Percentiles rank a stretch among this genome's conserved stretches.
Evolutionary conservation across 1,140 invertebrate genomes (phyloP).

Genomic region (Trichonephila clavata): DNA sequence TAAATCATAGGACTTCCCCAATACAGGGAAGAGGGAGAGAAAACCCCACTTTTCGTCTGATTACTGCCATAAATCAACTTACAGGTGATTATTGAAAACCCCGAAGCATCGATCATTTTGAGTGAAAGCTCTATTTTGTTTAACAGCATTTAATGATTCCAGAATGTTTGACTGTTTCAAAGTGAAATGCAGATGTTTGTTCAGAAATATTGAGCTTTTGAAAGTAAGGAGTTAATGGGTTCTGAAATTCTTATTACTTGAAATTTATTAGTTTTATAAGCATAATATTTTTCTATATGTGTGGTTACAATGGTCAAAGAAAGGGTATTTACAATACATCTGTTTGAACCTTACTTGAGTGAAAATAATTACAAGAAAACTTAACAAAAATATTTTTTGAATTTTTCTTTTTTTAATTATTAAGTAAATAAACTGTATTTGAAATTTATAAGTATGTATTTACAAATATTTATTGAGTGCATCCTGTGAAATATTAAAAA

Average conservation of each 20-base stretch:
- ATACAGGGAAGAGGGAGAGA: conserved; percentile 29
- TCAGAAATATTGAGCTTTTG: neutral
- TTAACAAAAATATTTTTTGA: too few relatives aligned
- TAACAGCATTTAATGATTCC: conserved; percentile 58
- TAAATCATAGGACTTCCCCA: conserved; percentile 62
- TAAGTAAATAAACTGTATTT: too few relatives aligned
- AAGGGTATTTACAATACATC: too few relatives aligned
- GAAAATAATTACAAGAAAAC: too few relatives aligned
- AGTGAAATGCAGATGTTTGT: neutral
- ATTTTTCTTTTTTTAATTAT: too few relatives aligned
- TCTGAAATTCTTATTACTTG: neutral
- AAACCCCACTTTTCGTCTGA: conserved; percentile 52
- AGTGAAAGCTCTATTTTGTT: neutral
- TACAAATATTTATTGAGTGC: too few relatives aligned
- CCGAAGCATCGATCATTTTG: conserved; percentile 10
- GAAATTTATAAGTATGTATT: too few relatives aligned
- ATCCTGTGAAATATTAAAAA: too few relatives aligned
- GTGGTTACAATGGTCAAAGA: too few relatives aligned
- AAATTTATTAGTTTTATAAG: neutral
- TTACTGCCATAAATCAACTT: conserved; percentile 68
- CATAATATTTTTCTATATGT: too few relatives aligned
- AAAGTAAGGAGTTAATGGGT: too few relatives aligned
- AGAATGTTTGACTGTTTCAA: neutral
- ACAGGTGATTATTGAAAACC: conserved; percentile 67
- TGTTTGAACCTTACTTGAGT: too few relatives aligned